phyloP scores from a whole-genome alignment of 2,797 vertebrate species.

The Rhodeus uyekii region DNA sequence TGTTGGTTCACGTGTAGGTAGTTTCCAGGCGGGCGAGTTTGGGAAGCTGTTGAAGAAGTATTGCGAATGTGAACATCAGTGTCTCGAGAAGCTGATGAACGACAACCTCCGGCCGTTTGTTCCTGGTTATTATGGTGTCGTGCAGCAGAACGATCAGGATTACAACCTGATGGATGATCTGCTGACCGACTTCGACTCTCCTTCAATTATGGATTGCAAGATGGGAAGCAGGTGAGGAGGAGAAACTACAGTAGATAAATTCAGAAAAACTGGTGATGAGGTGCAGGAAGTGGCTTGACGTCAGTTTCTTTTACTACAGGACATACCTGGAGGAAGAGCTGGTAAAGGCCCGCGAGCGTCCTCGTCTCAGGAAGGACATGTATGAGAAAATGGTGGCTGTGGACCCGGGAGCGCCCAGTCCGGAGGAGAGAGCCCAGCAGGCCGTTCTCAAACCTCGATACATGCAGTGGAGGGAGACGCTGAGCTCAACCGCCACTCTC shows the following conservation, averaged over 20 bases:
- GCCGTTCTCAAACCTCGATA: conserved; percentile 89
- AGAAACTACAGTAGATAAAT: too few species aligned
- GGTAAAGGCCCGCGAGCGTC: conserved; percentile 81
- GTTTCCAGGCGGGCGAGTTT: conserved; percentile 78
- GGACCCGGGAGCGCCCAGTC: conserved; percentile 84
- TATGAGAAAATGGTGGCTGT: conserved; percentile 92
- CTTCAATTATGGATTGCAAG: conserved; percentile 95
- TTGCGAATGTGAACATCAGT: conserved; percentile 80
- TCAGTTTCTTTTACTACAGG: conserved; percentile 66
- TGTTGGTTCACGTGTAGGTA: conserved; percentile 65
- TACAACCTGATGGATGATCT: conserved; percentile 93
- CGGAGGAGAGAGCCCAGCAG: conserved; percentile 80
- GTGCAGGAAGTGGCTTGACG: too few species aligned
- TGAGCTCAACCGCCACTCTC: conserved; percentile 87
- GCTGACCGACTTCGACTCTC: conserved; percentile 83
- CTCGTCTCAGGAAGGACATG: conserved; percentile 86
- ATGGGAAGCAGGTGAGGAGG: conserved; percentile 87
- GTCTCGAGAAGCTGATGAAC: conserved; percentile 77
- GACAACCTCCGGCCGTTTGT: conserved; percentile 75
- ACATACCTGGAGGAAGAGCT: conserved; percentile 92
- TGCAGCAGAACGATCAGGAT: conserved; percentile 79
- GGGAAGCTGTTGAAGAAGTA: conserved; percentile 79
- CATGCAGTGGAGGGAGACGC: conserved; percentile 93
- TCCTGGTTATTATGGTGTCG: conserved; percentile 83
- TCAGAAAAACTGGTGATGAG: too few species aligned